Conservation (phyloP, 1,140 invertebrate genomes). For the Trichomalopsis sarcophagae region DNA sequence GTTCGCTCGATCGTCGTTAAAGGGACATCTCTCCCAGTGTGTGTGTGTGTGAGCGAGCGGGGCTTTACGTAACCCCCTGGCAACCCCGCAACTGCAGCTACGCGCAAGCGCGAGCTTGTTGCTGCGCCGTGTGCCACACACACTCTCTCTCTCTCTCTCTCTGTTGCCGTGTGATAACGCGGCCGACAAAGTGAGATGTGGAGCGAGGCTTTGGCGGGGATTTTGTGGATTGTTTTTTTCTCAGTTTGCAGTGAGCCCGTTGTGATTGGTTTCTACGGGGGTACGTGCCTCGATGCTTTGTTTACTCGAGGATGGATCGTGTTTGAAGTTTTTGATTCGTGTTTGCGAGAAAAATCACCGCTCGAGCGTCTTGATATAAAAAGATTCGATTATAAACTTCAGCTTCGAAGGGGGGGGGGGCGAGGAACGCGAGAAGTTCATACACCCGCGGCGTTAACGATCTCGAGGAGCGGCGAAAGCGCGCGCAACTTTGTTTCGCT, state of each 20-base stretch:
- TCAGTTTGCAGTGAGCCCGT: too few species aligned
- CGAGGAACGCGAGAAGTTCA: neutral
- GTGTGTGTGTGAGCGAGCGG: neutral
- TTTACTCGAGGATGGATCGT: too few species aligned
- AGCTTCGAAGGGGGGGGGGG: too few species aligned
- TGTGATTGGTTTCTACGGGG: too few species aligned
- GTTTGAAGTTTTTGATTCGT: too few species aligned
- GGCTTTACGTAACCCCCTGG: constrained; percentile 10
- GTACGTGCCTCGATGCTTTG: too few species aligned
- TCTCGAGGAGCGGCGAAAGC: neutral
- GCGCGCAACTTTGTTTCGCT: neutral
- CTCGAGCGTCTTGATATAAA: too few species aligned
- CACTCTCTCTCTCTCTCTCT: too few species aligned
- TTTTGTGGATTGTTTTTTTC: neutral
- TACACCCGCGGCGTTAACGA: neutral
- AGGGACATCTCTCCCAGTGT: neutral
- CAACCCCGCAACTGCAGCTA: constrained; percentile 6
- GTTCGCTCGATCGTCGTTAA: neutral
- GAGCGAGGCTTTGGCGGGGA: neutral
- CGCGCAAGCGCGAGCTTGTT: constrained; percentile 7
- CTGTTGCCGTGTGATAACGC: neutral
- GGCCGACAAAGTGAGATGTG: neutral
- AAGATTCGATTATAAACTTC: too few species aligned
- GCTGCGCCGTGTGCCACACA: too few species aligned
- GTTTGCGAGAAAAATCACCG: too few species aligned